phyloP scores from a whole-genome alignment of 2,888 invertebrate genomes.

The Nowickia ferox region DNA sequence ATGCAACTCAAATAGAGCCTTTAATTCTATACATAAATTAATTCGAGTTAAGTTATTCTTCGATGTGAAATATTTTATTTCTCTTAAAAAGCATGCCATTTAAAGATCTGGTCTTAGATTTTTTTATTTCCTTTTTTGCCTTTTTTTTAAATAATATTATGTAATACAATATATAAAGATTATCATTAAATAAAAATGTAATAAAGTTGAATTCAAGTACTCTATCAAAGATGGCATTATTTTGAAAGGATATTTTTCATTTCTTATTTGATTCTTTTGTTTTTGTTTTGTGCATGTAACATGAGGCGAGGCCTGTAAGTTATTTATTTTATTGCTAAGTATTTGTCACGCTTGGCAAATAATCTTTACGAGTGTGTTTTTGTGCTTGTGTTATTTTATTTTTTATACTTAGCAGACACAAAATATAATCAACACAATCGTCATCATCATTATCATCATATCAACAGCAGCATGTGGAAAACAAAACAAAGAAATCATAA shows the following conservation, averaged over 20 bases:
- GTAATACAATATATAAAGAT: conserved; percentile 47
- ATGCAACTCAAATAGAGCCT: not conserved
- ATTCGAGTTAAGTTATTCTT: not conserved
- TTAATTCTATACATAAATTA: not conserved
- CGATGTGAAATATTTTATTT: not conserved
- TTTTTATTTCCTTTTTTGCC: not conserved
- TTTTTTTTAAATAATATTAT: conserved; percentile 15
- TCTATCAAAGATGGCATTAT: conserved; percentile 53
- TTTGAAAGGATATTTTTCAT: conserved; percentile 34
- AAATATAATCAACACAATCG: conserved; percentile 61
- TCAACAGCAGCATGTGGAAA: conserved; percentile 16
- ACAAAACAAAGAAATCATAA: conserved; percentile 2
- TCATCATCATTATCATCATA: conserved; percentile 24
- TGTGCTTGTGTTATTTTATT: conserved; percentile 9
- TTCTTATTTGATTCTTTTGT: not conserved
- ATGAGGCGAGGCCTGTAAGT: conserved; percentile 24
- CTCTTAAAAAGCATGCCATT: not conserved
- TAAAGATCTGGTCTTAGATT: not conserved
- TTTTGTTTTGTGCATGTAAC: conserved; percentile 10
- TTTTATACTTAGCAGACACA: conserved; percentile 12
- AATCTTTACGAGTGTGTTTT: conserved; percentile 60
- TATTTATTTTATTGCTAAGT: conserved; percentile 34
- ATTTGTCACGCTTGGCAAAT: conserved; percentile 69
- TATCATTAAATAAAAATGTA: conserved; percentile 68
- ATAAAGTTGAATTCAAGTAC: conserved; percentile 51